Evolutionary conservation across 2,888 invertebrate species (phyloP), one percentile per base, ranked within the genome.

Genomic region (Ormyrus pomaceus): DNA sequence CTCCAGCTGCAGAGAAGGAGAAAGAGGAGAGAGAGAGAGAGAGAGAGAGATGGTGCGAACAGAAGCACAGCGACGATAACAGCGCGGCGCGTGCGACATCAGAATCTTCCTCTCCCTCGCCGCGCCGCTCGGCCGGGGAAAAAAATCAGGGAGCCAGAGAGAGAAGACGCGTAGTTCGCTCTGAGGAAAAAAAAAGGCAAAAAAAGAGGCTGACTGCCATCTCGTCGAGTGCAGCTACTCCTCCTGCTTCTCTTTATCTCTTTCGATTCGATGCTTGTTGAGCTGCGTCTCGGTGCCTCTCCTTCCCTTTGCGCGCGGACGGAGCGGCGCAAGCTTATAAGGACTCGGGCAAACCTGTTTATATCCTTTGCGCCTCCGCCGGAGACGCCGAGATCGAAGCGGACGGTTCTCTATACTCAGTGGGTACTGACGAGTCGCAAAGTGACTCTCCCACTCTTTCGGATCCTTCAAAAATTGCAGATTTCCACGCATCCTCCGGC

Each of bases 281-380:
- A 55, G 11, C 34, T n/a, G 19, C 19, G 56, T 5, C 62, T 13
- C 34, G 55, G 65, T 6, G 62, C 59, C 61, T 53, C 55, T 59
- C 34, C 64, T 61, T 46, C 64, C 46, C 48, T 82, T 80, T 83
- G 68, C 72, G 61, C 84, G 82, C 82, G 83, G 79, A 70, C 59
- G 65, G 10, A 51, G 56, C 7, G 10, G 13, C 8, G 56, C 46
- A 13, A 6, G 66, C 70, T 83, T 86, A 83, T 85, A 86, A 87
- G 86, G 84, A 85, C 85, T 85, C 85, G 81, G 84, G 61, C 80
- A 87, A 88, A 88, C 88, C 87, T 86, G 88, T 88, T 87, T 88
- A 34, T 34, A 84, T 86, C 83, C 86, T 84, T 84, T 77, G 73
- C 56, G 56, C 48, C n/a, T 51, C 56, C 65, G 56, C 76, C 69